A percentile compares a stretch with the other conserved stretches of the same genome.
Conservation (phyloP, 2,888 invertebrate species). For the Hemaris fuciformis region DNA sequence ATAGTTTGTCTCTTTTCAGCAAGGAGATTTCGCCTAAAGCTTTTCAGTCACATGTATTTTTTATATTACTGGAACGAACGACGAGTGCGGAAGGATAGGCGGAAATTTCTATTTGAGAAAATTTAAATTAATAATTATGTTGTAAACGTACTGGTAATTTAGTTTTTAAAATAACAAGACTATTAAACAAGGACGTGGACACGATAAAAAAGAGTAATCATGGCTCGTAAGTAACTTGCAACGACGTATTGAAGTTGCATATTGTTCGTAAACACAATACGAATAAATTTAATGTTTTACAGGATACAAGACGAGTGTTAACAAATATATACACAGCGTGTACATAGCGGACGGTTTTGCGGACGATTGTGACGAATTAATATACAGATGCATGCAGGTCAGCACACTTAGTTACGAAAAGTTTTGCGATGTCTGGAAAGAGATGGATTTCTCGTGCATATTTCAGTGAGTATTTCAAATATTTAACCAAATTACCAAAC, state of each 20-base stretch:
- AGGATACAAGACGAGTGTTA: neutral
- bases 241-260: neutral
- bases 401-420: conserved; percentile 49
- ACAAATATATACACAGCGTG: conserved; percentile 4
- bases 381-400: conserved; percentile 48
- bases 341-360: conserved; percentile 63
- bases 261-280: neutral
- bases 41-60: too few relatives aligned
- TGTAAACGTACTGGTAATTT: too few relatives aligned
- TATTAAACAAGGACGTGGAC: neutral
- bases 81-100: too few relatives aligned
- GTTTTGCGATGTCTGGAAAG: conserved; percentile 60
- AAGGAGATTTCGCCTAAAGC: neutral
- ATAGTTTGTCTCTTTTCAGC: too few relatives aligned
- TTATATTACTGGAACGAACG: too few relatives aligned
- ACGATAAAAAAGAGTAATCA: neutral
- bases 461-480: conserved; percentile 58
- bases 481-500: too few relatives aligned
- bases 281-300: neutral
- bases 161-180: neutral
- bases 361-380: conserved; percentile 62
- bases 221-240: neutral
- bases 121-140: too few relatives aligned
- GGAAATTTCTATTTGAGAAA: too few relatives aligned
- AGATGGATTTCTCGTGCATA: conserved; percentile 54